Evolutionary conservation across 35 echinoderm and acorn worm genomes (phyloP).

Genomic region (Diadema setosum): DNA sequence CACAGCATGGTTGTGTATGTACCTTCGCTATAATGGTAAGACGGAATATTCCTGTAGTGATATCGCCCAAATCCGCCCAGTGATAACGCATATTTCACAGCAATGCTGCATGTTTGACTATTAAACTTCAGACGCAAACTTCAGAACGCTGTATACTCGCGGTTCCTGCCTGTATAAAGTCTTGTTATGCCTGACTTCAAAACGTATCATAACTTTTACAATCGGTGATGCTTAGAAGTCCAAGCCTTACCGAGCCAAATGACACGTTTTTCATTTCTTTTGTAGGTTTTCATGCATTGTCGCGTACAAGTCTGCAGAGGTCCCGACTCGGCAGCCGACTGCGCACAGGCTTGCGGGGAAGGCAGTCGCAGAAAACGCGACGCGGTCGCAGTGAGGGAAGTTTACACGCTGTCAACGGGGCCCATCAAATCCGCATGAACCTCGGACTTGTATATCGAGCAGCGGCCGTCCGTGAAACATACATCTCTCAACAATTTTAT

Average conservation of each 20-base stretch:
- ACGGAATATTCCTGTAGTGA: no score
- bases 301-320: background rate
- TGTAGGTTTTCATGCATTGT: conserved; percentile 7
- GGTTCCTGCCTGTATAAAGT: background rate
- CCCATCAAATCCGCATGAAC: no score
- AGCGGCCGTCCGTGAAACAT: no score
- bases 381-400: background rate
- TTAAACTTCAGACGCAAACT: background rate
- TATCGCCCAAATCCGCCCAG: no score
- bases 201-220: background rate
- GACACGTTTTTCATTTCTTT: no score
- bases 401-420: background rate
- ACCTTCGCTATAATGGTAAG: no score
- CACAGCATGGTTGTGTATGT: no score
- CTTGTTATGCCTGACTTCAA: background rate
- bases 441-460: no score
- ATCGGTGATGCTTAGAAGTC: no score
- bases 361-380: background rate
- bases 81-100: background rate
- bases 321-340: background rate
- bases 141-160: background rate
- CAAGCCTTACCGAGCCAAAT: no score
- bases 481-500: no score
- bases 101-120: background rate
- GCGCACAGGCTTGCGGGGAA: background rate